A percentile compares a stretch with the other conserved stretches of the same genome.
These are phyloP conservation scores for Piprites chloris DNA, from an alignment of 2,113 vertebrate genomes.

Conservation along the genomic window DNA sequence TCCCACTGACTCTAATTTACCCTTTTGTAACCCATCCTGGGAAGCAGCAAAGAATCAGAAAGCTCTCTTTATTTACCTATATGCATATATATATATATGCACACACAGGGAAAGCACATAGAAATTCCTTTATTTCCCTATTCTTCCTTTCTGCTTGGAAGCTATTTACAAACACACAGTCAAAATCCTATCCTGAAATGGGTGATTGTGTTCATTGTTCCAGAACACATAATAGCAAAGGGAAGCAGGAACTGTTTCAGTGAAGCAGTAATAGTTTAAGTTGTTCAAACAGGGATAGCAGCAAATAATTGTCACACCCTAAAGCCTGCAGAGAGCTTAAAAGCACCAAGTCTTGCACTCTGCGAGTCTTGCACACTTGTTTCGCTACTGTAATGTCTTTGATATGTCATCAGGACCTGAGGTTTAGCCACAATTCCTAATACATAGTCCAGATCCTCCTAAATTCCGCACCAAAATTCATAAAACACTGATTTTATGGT, in stretches of 20 bases:
- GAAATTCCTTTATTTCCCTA: background rate
- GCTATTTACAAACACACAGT: constrained; percentile 3
- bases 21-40: background rate
- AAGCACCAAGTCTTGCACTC: background rate
- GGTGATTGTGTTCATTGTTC: constrained; percentile 39
- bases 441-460: background rate
- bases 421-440: background rate
- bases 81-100: background rate
- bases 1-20: background rate
- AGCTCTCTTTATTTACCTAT: background rate
- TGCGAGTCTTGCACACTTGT: background rate
- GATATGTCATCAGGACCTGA: background rate
- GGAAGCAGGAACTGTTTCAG: background rate
- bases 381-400: background rate
- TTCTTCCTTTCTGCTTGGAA: background rate
- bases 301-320: background rate
- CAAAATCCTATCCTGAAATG: background rate
- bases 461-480: background rate
- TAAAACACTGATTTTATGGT: background rate
- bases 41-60: background rate
- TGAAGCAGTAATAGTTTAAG: background rate
- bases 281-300: background rate
- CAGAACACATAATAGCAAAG: constrained; percentile 30
- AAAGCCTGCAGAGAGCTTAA: background rate
- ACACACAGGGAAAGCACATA: background rate